Conservation (phyloP, 2,113 vertebrate genomes). For the Galeopterus variegatus region DNA sequence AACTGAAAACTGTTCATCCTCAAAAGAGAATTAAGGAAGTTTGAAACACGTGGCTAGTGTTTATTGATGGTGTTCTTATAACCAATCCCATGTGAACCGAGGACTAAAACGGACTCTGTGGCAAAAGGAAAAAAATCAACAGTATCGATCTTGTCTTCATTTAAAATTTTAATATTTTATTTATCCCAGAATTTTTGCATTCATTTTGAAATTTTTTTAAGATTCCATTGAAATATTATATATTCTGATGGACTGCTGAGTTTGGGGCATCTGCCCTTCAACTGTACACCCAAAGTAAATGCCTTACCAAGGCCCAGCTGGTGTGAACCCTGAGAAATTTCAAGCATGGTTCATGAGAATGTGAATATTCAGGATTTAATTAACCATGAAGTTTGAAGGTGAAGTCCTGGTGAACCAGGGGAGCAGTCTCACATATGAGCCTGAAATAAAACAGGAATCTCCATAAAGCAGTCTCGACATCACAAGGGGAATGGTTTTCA, state of each 20-base stretch:
- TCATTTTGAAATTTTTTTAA: slow-evolving; percentile 17
- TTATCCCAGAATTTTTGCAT: neutral
- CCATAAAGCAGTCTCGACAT: neutral
- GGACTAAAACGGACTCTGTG: neutral
- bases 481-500: neutral
- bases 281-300: neutral
- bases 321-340: neutral
- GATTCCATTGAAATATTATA: neutral
- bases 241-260: neutral
- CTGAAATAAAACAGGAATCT: slow-evolving; percentile 1
- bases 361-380: slow-evolving; percentile 10
- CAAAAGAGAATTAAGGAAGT: neutral
- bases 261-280: neutral
- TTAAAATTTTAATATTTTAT: slow-evolving; percentile 54
- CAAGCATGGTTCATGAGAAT: neutral
- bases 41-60: neutral
- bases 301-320: neutral
- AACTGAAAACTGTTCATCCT: neutral
- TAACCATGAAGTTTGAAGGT: slow-evolving; percentile 3
- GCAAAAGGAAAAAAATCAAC: neutral
- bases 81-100: neutral
- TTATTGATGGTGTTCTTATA: neutral
- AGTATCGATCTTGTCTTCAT: neutral
- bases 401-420: slow-evolving; percentile 46
- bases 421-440: neutral